Evolutionary conservation across 2,888 invertebrate species (phyloP), one percentile per base, ranked within the genome.

Genomic region (Zaprionus obscuricornis): DNA sequence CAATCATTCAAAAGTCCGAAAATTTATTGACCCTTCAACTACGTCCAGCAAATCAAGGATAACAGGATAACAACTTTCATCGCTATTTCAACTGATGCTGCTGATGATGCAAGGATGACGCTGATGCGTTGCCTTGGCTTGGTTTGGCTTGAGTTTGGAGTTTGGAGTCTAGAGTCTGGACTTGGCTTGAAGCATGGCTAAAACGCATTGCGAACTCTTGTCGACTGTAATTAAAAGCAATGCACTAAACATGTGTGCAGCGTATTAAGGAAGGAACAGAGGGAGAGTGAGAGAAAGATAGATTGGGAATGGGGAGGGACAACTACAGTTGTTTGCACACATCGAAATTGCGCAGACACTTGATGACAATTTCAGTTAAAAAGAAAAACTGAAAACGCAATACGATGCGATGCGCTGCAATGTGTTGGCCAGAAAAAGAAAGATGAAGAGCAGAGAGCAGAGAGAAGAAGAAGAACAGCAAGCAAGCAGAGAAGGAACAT

Each of bases 351-450:
- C 68, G 55, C 67, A 76, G 78, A 79, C 78, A 81, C 78, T 81
- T 84, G 82, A 81, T 74, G 79, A 81, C 79, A 81, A 77, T 77
- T 81, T 82, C 74, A 81, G 84, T 84, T 81, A 77, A 77, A 81
- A 74, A n/a, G 66, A 73, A 81, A 81, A 79, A 68, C 64, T 77
- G 71, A 55, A 33, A 54, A 62, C 56, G 49, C 56, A 59, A 59
- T 31, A 29, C 18, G 36, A 36, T 24, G n/a, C n/a, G n/a, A n/a
- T n/a, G n/a, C n/a, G n/a, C n/a, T n/a, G n/a, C n/a, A n/a, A n/a
- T n/a, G 11, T 34, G 26, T 22, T 27, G n/a, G 17, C 8, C 5
- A n/a, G 2, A 6, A 39, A 8, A 5, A 10, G 20, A 8, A 16
- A 20, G 20, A 7, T 22, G 1, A n/a, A 16, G 11, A 58, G 33